Evolutionary conservation across 2,888 invertebrate species (phyloP).

Genomic region (Lypha dubia): DNA sequence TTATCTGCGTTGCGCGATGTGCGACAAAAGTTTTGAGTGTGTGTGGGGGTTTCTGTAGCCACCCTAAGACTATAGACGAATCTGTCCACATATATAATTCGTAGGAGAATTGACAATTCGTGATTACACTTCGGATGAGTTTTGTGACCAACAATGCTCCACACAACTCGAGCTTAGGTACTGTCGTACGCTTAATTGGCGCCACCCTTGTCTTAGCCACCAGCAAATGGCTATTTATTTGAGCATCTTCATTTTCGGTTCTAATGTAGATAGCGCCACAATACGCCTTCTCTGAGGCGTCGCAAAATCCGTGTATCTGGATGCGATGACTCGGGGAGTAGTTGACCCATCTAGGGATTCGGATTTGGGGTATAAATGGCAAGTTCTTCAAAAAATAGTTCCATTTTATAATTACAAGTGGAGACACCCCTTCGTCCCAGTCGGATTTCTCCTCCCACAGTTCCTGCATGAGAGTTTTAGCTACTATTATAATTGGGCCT

Average conservation of each 20-base stretch:
- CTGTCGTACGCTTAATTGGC: slow-evolving; percentile 13
- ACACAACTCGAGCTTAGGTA: slow-evolving; percentile 40
- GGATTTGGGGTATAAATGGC: neutral
- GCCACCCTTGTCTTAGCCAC: slow-evolving; percentile 21
- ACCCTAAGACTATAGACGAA: slow-evolving; percentile 25
- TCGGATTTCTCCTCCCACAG: slow-evolving; percentile 37
- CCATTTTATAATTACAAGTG: slow-evolving; percentile 4
- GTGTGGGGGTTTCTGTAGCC: slow-evolving; percentile 39
- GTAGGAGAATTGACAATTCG: neutral
- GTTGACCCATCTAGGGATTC: slow-evolving; percentile 44
- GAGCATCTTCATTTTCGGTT: neutral
- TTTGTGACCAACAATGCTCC: slow-evolving; percentile 30
- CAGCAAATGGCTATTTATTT: neutral
- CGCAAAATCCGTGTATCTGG: neutral
- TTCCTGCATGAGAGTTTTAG: slow-evolving; percentile 25
- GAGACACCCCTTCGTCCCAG: slow-evolving; percentile 22
- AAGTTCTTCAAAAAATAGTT: slow-evolving; percentile 1
- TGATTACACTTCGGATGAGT: neutral
- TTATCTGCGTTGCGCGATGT: slow-evolving; percentile 23
- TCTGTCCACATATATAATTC: slow-evolving; percentile 34
- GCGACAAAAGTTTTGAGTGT: slow-evolving; percentile 31
- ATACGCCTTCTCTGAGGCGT: slow-evolving; percentile 21
- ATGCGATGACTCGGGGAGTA: neutral
- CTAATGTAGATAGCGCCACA: slow-evolving; percentile 14
- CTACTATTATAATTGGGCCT: slow-evolving; percentile 4